phyloP scores from a whole-genome alignment of 64 coral and sea anemone genomes.

The Hydrozoanthus tunicans region DNA sequence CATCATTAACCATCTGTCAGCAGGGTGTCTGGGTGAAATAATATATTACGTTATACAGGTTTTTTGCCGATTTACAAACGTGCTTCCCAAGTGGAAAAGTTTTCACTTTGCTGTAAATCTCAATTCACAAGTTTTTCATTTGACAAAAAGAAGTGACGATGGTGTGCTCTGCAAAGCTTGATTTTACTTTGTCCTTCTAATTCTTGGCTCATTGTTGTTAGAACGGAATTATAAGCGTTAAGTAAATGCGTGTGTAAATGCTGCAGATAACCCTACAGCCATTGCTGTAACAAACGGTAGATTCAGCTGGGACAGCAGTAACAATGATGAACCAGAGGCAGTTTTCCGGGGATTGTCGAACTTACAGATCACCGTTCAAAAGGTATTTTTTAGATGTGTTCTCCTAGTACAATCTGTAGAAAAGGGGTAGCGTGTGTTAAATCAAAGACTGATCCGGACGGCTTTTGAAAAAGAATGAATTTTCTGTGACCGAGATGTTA shows the following conservation, averaged over 20 bases:
- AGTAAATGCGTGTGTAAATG: not conserved
- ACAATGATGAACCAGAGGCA: not conserved
- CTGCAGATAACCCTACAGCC: not conserved
- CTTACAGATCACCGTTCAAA: conserved; percentile 9
- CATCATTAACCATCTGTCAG: no score
- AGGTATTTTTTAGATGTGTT: not conserved
- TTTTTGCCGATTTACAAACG: no score
- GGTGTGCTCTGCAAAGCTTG: not conserved
- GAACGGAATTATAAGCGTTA: not conserved
- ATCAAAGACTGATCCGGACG: not conserved
- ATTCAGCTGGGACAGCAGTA: conserved; percentile 5
- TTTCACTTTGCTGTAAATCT: no score
- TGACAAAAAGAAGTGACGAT: no score
- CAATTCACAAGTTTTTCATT: no score
- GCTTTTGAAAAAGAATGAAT: no score
- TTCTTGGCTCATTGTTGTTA: not conserved
- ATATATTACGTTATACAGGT: no score
- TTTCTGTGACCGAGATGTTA: no score
- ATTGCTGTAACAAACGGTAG: conserved; percentile 4
- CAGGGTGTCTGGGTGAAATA: no score
- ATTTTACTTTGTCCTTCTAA: not conserved
- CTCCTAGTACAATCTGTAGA: not conserved
- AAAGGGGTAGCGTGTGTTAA: not conserved
- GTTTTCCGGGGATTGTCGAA: conserved; percentile 8
- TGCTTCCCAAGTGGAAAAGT: no score